Conservation (phyloP, 2,888 invertebrate species). For the Baccha elongata region DNA sequence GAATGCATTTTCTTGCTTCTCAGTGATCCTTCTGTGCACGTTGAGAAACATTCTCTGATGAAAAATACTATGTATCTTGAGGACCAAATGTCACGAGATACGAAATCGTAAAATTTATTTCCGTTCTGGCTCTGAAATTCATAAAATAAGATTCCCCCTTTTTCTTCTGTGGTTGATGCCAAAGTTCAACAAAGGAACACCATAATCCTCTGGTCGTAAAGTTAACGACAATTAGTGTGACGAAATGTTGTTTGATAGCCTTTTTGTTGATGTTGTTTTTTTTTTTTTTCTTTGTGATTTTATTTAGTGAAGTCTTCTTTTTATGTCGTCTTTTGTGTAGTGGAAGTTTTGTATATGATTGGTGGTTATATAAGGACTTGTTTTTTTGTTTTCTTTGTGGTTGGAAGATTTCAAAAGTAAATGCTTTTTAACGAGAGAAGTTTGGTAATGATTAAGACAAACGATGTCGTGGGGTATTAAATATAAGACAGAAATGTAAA, state of each 20-base stretch:
- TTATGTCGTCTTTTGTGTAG: not conserved
- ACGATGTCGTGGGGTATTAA: constrained; percentile 22
- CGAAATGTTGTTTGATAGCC: constrained; percentile 64
- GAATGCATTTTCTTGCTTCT: constrained; percentile 45
- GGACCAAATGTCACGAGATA: constrained; percentile 48
- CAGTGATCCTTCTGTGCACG: constrained; percentile 39
- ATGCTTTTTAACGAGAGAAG: constrained; percentile 51
- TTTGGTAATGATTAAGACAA: constrained; percentile 48
- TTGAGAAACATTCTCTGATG: constrained; percentile 29
- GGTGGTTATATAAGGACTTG: constrained; percentile 12
- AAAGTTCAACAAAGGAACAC: constrained; percentile 22
- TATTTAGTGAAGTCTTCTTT: constrained; percentile 15
- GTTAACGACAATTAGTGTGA: constrained; percentile 69
- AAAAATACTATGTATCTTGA: not conserved
- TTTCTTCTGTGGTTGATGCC: constrained; percentile 5
- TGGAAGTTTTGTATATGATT: constrained; percentile 11
- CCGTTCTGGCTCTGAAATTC: constrained; percentile 18
- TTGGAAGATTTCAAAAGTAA: constrained; percentile 17
- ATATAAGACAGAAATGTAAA: constrained; percentile 32
- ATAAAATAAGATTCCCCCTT: constrained; percentile 4
- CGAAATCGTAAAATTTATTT: constrained; percentile 55
- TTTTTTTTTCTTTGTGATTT: constrained; percentile 1
- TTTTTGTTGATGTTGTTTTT: constrained; percentile 11
- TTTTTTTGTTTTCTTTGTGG: constrained; percentile 8
- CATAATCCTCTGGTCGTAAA: constrained; percentile 57